Base-by-base conservation (phyloP, 2,888 invertebrate genomes). In the Xestoiulus laeticollis region DNA sequence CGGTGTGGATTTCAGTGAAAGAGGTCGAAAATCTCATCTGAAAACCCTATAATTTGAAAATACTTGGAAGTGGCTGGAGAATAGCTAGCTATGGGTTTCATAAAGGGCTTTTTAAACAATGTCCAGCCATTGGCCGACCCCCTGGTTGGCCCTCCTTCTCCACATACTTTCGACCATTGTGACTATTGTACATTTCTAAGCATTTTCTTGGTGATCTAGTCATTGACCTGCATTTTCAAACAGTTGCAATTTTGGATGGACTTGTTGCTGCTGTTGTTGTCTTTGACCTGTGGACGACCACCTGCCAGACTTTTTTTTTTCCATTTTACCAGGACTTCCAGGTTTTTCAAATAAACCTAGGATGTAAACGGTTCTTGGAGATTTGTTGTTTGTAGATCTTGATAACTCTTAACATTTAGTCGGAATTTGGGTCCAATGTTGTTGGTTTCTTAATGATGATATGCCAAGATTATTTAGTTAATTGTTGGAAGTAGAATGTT, bases 21-120 rank as follows among this genome's bases (percentile, higher is more conserved):
- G 68, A 68, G 68, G 68, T 68, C 68, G 68, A 68, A 68, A 68
- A 68, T 68, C 68, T 68, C 68, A 68, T 68, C 68, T 68, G 68
- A 68, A 68, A 68, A 68, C 68, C 68, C 68, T 68, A n/a, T 68
- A 68, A 68, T 68, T 68, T 68, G 68, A 68, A 68, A 68, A 68
- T 68, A 22, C 68, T 12, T 68, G 68, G 68, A 68, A 68, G 68
- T 68, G 68, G n/a, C 68, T n/a, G 68, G 2, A 68, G 68, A 26
- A 26, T 14, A 48, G 48, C 48, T 19, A 48, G 48, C 48, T 48
- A 48, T 68, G 68, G 68, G 26, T 68, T 68, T 68, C 68, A 68
- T 68, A 68, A 68, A 68, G 68, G 53, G 26, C 68, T 26, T 68
- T n/a, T 68, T 68, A 68, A 68, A 68, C 68, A 68, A 68, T 68